Conservation (phyloP, 1,140 invertebrate genomes). For the Panagrolaimus sp. region DNA sequence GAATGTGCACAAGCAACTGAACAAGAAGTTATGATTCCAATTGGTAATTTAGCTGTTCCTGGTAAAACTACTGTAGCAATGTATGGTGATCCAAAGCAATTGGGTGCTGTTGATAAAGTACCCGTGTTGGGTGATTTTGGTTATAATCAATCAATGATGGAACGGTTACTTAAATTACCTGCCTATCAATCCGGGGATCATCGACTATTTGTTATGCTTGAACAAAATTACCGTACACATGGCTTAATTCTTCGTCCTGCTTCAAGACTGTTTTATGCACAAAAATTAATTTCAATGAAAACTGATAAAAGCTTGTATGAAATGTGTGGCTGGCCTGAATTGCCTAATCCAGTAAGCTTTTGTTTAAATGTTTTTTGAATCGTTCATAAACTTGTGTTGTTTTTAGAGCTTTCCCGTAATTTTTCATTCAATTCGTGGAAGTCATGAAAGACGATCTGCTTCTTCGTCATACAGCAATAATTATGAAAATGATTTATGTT, state of each 20-base stretch:
- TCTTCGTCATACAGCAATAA: neutral
- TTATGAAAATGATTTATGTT: neutral
- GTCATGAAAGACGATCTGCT: neutral
- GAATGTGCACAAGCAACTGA: neutral
- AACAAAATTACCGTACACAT: constrained; percentile 7
- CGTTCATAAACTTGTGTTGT: neutral
- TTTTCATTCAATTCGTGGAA: constrained; percentile 11
- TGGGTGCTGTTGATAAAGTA: neutral
- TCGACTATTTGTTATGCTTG: constrained; percentile 3
- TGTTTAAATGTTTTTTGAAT: neutral
- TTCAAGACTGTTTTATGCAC: neutral
- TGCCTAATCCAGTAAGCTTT: neutral
- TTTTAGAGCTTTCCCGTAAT: constrained; percentile 7
- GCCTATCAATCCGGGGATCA: neutral
- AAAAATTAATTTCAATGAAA: neutral
- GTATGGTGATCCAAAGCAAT: neutral
- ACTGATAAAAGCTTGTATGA: neutral
- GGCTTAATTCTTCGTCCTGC: neutral
- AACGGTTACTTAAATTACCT: neutral
- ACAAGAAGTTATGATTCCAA: neutral
- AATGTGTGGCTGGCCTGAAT: neutral
- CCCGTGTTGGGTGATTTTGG: neutral
- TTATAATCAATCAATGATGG: neutral
- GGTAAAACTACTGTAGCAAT: neutral
- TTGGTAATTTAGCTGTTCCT: neutral